phyloP scores from a whole-genome alignment of 92 coral and sea anemone species.

The Hydrozoanthus gracilis region DNA sequence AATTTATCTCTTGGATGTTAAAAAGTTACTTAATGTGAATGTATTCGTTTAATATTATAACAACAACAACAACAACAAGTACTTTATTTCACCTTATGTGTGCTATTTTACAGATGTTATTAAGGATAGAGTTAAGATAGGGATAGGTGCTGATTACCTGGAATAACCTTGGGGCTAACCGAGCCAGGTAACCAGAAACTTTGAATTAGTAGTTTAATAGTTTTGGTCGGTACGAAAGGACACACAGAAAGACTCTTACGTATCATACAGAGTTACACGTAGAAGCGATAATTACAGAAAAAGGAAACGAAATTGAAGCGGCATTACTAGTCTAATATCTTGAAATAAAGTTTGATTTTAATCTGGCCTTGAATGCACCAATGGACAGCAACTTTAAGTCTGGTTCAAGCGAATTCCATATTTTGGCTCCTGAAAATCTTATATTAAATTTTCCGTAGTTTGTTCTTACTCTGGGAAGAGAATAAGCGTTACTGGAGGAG shows the following conservation, averaged over 20 bases:
- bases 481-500: constrained; percentile 31
- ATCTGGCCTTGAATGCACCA: constrained; percentile 10
- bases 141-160: constrained; percentile 34
- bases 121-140: constrained; percentile 15
- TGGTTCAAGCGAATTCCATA: constrained; percentile 49
- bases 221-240: constrained; percentile 14
- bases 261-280: constrained; percentile 25
- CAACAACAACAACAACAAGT: background rate
- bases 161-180: constrained; percentile 45
- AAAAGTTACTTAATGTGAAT: too few species aligned
- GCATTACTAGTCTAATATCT: constrained; percentile 44
- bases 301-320: constrained; percentile 28
- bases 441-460: background rate
- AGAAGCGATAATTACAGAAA: constrained; percentile 11
- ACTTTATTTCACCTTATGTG: constrained; percentile 2
- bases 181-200: constrained; percentile 43
- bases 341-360: constrained; percentile 41
- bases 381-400: constrained; percentile 46
- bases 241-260: constrained; percentile 14
- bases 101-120: background rate
- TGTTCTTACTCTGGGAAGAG: too few species aligned
- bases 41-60: too few species aligned
- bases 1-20: too few species aligned
- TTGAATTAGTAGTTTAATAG: constrained; percentile 6
- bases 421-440: constrained; percentile 48